These are phyloP conservation scores for Arctia plantaginis DNA, from an alignment of 2,888 invertebrate genomes.

Conservation along the genomic window DNA sequence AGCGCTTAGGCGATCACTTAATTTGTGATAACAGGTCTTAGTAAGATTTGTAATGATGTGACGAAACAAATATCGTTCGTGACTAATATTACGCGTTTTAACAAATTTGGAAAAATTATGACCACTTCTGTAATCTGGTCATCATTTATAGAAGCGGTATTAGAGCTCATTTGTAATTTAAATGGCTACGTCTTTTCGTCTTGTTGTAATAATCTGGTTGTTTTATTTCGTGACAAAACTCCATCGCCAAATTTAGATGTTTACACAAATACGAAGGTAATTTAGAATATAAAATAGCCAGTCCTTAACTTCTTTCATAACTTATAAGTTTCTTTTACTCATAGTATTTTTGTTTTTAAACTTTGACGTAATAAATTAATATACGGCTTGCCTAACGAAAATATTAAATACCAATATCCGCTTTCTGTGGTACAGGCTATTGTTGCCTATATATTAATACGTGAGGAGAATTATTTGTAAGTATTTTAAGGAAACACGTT, in stretches of 20 bases:
- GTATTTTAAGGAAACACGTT: too few relatives aligned
- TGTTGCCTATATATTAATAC: too few relatives aligned
- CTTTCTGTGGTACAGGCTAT: not conserved
- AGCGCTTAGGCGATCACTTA: not conserved
- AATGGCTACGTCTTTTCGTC: constrained; percentile 31
- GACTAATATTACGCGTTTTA: not conserved
- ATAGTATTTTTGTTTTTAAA: not conserved
- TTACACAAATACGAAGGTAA: constrained; percentile 20
- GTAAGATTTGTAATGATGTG: not conserved
- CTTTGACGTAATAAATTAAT: not conserved
- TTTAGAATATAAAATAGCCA: constrained; percentile 29
- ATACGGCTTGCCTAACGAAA: not conserved
- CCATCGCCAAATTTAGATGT: constrained; percentile 30
- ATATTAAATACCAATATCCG: not conserved
- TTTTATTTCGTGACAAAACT: constrained; percentile 47
- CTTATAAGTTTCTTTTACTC: not conserved
- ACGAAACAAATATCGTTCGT: not conserved
- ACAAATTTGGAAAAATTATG: constrained; percentile 21
- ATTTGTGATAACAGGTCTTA: not conserved
- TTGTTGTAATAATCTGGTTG: constrained; percentile 51
- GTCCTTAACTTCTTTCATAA: not conserved
- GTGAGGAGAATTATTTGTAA: too few relatives aligned
- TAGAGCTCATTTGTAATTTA: constrained; percentile 55
- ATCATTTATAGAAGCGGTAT: constrained; percentile 32
- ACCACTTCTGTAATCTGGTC: constrained; percentile 31